Evolutionary conservation across 2,888 invertebrate genomes (phyloP).

Genomic region (Dione vanillae): DNA sequence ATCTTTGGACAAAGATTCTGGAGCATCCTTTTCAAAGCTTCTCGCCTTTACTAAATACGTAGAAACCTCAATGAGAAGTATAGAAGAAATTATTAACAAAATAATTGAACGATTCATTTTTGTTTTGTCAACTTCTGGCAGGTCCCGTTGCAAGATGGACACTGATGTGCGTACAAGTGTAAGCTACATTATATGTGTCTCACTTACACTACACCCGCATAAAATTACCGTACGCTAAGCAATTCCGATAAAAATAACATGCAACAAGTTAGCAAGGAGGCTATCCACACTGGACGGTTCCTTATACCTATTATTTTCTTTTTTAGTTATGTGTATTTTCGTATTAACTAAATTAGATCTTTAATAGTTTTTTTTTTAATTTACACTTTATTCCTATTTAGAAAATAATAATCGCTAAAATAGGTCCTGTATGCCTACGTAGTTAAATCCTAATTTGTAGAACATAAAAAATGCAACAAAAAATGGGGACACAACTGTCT

Average conservation of each 20-base stretch:
- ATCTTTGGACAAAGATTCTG: slow-evolving; percentile 46
- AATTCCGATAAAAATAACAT: slow-evolving; percentile 24
- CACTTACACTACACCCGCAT: slow-evolving; percentile 27
- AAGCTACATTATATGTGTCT: slow-evolving; percentile 36
- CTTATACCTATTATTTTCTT: neutral
- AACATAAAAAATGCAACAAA: neutral
- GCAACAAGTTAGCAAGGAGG: too few relatives aligned
- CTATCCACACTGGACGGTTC: slow-evolving; percentile 15
- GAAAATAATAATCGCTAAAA: too few relatives aligned
- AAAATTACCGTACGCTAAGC: slow-evolving; percentile 3
- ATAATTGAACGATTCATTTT: slow-evolving; percentile 54
- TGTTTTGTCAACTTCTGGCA: slow-evolving; percentile 45
- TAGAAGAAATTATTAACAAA: slow-evolving; percentile 48
- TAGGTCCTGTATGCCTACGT: too few relatives aligned
- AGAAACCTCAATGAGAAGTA: slow-evolving; percentile 50
- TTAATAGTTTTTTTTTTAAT: neutral
- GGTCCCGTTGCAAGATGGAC: slow-evolving; percentile 30
- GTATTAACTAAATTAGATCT: neutral
- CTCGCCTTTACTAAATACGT: slow-evolving; percentile 55
- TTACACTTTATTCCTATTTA: neutral
- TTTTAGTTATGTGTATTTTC: neutral
- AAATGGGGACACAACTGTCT: neutral
- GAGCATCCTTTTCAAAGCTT: slow-evolving; percentile 46
- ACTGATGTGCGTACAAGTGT: slow-evolving; percentile 45
- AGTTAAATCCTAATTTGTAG: too few relatives aligned